Evolutionary conservation across 2,888 invertebrate species (phyloP), one percentile per base, ranked within the genome.

Genomic region (Reticulitermes lucifugus): DNA sequence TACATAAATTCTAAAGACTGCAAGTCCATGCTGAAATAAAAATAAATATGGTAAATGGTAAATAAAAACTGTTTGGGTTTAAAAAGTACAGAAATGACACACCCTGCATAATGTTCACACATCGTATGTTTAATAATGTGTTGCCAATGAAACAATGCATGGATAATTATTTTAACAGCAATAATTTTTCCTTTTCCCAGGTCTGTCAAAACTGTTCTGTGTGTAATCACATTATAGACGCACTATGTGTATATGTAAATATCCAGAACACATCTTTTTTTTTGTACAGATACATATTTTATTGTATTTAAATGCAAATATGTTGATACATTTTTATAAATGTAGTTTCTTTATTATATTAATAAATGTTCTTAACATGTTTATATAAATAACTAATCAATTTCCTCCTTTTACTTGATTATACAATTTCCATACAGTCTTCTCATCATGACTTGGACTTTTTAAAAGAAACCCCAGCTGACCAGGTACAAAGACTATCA

Each of bases 271-370:
- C 59, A 59, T 7, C 18, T 2, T 25, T 25, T n/a, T 25, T 65
- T 65, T 65, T 65, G 65, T 65, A 65, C 65, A 65, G 65, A n/a
- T 65, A 65, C 12, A 12, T 65, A 65, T 65, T 65, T 65, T 65
- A 65, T 65, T 65, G 65, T 65, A 65, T n/a, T 65, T 65, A 65
- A 65, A 65, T 65, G 65, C 65, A 65, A 65, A 65, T 65, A 65
- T 65, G 65, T 65, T 65, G 25, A 65, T 65, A 65, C 65, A 65
- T 65, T 65, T 65, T 65, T 65, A 65, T 65, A n/a, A 25, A 65
- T 60, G 25, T 65, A 65, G 25, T 65, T n/a, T 65, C 65, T n/a
- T 65, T 65, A n/a, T 65, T 65, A 65, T 65, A 65, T 14, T 25
- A 65, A 65, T 65, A 65, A 65, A 65, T 65, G 65, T 65, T 12